These are phyloP conservation scores for Narcine bancroftii DNA, from an alignment of 2,113 vertebrate species.

Conservation along the genomic window DNA sequence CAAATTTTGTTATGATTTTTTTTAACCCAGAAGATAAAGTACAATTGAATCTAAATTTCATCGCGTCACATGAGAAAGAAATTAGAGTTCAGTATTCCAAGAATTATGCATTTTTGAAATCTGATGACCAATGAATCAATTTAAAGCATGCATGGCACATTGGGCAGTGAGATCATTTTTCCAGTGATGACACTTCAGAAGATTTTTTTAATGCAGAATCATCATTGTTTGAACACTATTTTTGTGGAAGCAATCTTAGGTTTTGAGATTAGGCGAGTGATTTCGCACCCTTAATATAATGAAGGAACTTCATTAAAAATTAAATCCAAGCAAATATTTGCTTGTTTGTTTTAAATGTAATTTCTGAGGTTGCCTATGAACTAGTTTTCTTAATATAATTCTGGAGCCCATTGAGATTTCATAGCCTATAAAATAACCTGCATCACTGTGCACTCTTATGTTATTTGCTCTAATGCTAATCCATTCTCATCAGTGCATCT, in stretches of 20 bases:
- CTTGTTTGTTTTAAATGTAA: slow-evolving; percentile 25
- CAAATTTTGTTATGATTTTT: slow-evolving; percentile 62
- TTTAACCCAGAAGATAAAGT: slow-evolving; percentile 67
- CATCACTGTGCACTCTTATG: background rate
- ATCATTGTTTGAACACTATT: background rate
- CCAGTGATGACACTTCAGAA: background rate
- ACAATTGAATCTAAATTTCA: slow-evolving; percentile 87
- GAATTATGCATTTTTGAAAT: slow-evolving; percentile 53
- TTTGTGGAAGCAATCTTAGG: background rate
- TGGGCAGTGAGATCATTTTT: background rate
- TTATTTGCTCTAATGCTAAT: slow-evolving; percentile 18
- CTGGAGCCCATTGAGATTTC: too few species aligned
- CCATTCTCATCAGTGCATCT: background rate
- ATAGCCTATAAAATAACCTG: background rate
- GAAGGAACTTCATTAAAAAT: background rate
- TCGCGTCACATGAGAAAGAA: slow-evolving; percentile 61
- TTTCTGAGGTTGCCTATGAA: slow-evolving; percentile 44
- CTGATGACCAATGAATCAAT: slow-evolving; percentile 57
- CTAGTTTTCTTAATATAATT: slow-evolving; percentile 44
- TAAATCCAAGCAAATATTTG: background rate
- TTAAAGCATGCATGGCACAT: background rate
- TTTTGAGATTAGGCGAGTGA: background rate
- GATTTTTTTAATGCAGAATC: background rate
- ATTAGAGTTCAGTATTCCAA: slow-evolving; percentile 59
- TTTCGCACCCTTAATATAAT: background rate